A percentile compares a stretch with the other conserved stretches of the same genome.
Evolutionary conservation across 2,113 vertebrate species (phyloP).

Genomic region (Pomatostomus ruficeps): DNA sequence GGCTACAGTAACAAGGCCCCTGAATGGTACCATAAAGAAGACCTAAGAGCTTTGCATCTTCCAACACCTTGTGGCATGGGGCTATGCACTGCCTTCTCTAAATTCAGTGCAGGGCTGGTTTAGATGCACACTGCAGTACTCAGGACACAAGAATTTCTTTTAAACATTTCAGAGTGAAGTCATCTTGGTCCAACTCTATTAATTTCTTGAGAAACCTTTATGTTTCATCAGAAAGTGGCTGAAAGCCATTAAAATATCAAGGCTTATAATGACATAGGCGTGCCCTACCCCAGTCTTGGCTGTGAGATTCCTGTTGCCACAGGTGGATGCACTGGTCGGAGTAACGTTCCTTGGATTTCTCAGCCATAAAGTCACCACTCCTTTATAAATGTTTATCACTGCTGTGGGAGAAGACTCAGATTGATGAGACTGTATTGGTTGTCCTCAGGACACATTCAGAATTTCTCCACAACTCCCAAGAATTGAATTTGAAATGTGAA

Average conservation of each 20-base stretch:
- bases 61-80: not conserved
- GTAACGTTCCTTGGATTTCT: not conserved
- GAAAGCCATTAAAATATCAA: not conserved
- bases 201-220: not conserved
- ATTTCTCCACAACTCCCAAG: not conserved
- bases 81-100: not conserved
- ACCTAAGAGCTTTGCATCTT: not conserved
- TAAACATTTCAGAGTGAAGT: not conserved
- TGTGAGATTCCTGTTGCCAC: not conserved
- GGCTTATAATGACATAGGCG: not conserved
- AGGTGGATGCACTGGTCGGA: not conserved
- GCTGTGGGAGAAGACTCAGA: not conserved
- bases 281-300: not conserved
- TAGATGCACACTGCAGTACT: not conserved
- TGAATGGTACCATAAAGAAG: not conserved
- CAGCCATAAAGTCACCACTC: not conserved
- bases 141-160: not conserved
- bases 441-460: not conserved
- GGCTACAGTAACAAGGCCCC: not conserved
- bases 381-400: not conserved
- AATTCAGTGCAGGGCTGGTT: not conserved
- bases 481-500: no score
- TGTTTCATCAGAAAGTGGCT: not conserved
- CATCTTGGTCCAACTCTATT: not conserved
- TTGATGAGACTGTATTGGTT: not conserved